Evolutionary conservation across 2,888 invertebrate genomes (phyloP).

Genomic region (Linnaemya tessellans): DNA sequence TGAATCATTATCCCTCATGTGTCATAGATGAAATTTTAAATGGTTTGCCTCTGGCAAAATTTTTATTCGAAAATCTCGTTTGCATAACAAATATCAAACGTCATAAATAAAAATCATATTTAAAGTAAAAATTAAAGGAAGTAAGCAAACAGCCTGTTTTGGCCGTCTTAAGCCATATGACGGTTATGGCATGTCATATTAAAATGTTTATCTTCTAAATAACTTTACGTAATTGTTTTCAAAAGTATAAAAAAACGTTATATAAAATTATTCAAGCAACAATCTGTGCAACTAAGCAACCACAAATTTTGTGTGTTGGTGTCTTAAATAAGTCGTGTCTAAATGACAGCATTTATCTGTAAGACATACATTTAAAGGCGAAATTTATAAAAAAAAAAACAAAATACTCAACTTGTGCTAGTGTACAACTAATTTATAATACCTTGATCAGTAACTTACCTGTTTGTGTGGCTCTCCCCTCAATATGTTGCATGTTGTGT

Average conservation of each 20-base stretch:
- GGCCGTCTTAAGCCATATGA: neutral
- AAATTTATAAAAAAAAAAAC: neutral
- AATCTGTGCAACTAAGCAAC: conserved; percentile 25
- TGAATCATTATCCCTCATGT: no score
- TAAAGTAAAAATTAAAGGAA: no score
- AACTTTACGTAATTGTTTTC: conserved; percentile 19
- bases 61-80: no score
- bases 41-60: no score
- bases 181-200: conserved; percentile 16
- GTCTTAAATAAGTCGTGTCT: neutral
- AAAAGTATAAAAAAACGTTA: neutral
- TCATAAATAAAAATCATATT: no score
- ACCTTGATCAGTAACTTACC: conserved; percentile 10
- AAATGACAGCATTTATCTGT: conserved; percentile 8
- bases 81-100: neutral
- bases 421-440: no score
- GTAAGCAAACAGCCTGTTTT: neutral
- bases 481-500: neutral
- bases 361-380: neutral
- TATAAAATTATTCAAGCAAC: conserved; percentile 34
- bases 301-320: neutral
- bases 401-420: no score
- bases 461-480: neutral
- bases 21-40: no score
- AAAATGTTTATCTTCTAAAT: conserved; percentile 6